phyloP scores from a whole-genome alignment of 2,113 vertebrate genomes.

The Piaya cayana region DNA sequence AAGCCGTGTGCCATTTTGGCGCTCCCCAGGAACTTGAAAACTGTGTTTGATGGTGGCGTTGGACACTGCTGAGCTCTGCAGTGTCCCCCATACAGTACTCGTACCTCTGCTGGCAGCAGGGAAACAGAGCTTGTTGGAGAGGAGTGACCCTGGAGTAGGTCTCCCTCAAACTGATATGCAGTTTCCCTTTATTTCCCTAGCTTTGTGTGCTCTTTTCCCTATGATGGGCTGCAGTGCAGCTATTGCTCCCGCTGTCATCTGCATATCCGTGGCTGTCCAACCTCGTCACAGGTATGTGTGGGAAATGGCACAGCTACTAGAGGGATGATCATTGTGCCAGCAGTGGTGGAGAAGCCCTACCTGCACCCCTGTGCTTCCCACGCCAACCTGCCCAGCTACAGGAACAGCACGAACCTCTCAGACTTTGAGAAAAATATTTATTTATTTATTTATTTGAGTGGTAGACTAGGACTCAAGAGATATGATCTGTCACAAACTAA shows the following conservation, averaged over 20 bases:
- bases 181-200: background rate
- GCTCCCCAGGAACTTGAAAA: background rate
- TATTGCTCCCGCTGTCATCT: background rate
- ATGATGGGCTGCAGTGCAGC: background rate
- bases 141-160: background rate
- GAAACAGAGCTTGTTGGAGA: background rate
- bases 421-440: background rate
- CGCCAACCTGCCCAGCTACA: background rate
- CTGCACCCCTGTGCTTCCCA: background rate
- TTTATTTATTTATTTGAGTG: background rate
- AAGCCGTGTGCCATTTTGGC: accelerated
- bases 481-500: background rate
- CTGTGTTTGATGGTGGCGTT: accelerated
- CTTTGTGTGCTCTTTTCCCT: background rate
- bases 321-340: accelerated
- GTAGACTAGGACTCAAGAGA: background rate
- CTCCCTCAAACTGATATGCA: accelerated
- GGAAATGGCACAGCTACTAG: accelerated
- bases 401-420: background rate
- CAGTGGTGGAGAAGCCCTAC: background rate
- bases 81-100: accelerated
- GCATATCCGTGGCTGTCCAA: background rate
- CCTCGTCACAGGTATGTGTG: accelerated
- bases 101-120: accelerated
- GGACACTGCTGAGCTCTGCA: background rate